phyloP scores from a whole-genome alignment of 2,113 vertebrate genomes.

The Nettapus auritus region DNA sequence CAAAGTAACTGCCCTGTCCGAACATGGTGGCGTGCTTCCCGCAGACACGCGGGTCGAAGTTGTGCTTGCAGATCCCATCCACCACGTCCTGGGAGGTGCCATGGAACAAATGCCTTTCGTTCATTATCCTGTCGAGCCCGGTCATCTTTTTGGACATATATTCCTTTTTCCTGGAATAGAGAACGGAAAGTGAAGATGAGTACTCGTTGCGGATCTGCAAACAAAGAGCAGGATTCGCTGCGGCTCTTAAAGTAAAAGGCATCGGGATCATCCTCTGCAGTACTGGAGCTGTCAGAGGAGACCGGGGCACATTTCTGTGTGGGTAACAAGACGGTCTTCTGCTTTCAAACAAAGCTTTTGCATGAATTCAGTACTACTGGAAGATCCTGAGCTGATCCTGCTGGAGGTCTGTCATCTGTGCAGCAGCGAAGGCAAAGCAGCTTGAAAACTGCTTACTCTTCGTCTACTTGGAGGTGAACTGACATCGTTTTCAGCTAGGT shows the following conservation, averaged over 20 bases:
- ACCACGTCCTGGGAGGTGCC: constrained; percentile 97
- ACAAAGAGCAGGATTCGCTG: neutral
- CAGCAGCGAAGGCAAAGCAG: neutral
- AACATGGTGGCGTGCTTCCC: constrained; percentile 99
- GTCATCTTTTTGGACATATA: constrained; percentile 94
- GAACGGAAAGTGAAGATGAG: neutral
- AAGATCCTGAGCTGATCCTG: neutral
- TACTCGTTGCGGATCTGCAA: fast-evolving
- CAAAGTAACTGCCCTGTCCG: constrained; percentile 98
- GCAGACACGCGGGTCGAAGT: constrained; percentile 96
- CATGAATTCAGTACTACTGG: neutral
- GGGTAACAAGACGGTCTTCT: neutral
- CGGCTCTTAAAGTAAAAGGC: neutral
- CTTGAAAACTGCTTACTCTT: neutral
- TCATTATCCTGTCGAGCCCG: constrained; percentile 90
- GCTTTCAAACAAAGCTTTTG: neutral
- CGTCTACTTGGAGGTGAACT: fast-evolving
- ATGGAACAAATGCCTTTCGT: constrained; percentile 96
- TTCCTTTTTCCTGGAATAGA: constrained; percentile 92
- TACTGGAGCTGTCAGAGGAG: neutral
- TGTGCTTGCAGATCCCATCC: constrained; percentile 99
- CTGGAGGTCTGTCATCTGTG: neutral
- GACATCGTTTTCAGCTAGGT: neutral
- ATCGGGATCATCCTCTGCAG: neutral
- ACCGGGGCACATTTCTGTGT: fast-evolving